These are phyloP conservation scores for Drosophila orena DNA, from an alignment of 1,140 invertebrate genomes.

Conservation along the genomic window DNA sequence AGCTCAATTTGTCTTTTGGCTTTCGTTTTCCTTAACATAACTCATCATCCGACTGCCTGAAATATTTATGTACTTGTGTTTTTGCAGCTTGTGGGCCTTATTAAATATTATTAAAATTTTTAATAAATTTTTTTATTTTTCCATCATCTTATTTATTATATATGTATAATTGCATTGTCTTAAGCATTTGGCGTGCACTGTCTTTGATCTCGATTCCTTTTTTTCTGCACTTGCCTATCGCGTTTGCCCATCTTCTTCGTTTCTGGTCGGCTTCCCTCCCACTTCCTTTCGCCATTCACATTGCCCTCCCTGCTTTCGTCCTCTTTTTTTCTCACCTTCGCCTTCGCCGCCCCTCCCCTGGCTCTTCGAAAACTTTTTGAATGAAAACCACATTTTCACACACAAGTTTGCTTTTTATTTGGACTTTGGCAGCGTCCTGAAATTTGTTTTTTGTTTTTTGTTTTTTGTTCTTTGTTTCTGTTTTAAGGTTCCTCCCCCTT, in stretches of 20 bases:
- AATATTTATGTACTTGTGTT: not conserved
- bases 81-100: not conserved
- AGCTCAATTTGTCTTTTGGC: conserved; percentile 9
- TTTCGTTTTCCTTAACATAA: not conserved
- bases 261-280: conserved; percentile 2
- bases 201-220: not conserved
- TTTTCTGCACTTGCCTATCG: conserved; percentile 3
- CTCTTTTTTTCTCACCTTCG: conserved; percentile 29
- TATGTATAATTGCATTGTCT: not conserved
- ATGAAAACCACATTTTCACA: conserved; percentile 76
- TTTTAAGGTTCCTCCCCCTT: conserved; percentile 15
- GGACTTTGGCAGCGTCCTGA: conserved; percentile 3
- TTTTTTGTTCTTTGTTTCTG: not conserved
- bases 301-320: conserved; percentile 13
- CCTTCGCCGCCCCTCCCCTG: not conserved
- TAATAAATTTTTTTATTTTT: no score
- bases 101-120: not conserved
- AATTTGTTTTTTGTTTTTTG: not conserved
- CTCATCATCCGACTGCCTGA: not conserved
- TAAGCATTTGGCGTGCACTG: no score
- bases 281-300: conserved; percentile 31
- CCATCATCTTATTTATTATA: no score
- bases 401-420: conserved; percentile 50
- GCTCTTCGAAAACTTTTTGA: conserved; percentile 65
- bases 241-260: not conserved